These are phyloP conservation scores for Paratilapia polleni DNA, from an alignment of 2,113 vertebrate genomes.

Conservation along the genomic window DNA sequence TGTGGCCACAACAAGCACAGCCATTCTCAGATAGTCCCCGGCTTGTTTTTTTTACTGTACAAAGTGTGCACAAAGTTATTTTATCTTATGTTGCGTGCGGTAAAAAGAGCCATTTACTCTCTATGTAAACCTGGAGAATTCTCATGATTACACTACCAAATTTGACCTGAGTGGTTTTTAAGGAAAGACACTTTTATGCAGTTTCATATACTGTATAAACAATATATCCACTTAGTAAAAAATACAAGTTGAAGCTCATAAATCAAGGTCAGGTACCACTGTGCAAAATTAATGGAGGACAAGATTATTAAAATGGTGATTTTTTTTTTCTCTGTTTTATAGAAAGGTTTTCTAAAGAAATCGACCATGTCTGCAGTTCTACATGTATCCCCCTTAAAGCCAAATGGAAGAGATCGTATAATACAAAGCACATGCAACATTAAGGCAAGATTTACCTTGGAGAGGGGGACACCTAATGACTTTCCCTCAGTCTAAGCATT, in stretches of 20 bases:
- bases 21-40: constrained; percentile 79
- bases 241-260: constrained; percentile 29
- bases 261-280: constrained; percentile 13
- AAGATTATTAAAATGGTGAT: neutral
- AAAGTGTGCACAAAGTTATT: constrained; percentile 76
- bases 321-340: neutral
- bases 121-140: constrained; percentile 60
- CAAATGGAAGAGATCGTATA: constrained; percentile 24
- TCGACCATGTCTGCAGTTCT: constrained; percentile 6
- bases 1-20: constrained; percentile 79
- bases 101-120: constrained; percentile 68
- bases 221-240: constrained; percentile 16
- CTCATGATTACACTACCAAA: constrained; percentile 59
- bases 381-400: neutral
- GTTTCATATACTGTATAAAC: constrained; percentile 1
- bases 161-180: constrained; percentile 29
- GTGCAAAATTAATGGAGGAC: constrained; percentile 26
- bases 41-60: constrained; percentile 76
- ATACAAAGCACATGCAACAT: constrained; percentile 61
- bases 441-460: constrained; percentile 37
- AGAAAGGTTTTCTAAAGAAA: neutral
- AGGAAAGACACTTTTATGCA: constrained; percentile 33
- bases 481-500: constrained; percentile 24
- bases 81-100: constrained; percentile 70
- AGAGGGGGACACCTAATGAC: constrained; percentile 57